These are phyloP conservation scores for Drosophila quadrilineata DNA, from an alignment of 1,140 invertebrate genomes.

Conservation along the genomic window DNA sequence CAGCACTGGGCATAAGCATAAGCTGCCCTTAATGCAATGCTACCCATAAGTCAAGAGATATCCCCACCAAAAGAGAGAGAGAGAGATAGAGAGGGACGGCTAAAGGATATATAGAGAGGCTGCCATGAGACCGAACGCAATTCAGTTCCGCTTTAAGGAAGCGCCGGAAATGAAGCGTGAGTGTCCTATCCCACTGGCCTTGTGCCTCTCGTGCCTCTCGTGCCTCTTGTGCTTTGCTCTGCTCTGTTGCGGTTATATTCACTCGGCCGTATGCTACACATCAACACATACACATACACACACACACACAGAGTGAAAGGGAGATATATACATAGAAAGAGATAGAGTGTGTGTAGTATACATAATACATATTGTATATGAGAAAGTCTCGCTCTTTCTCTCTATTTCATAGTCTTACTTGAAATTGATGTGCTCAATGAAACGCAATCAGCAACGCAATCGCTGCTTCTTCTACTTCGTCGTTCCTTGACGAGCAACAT, in stretches of 20 bases:
- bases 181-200: constrained; percentile 9
- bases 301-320: too few relatives aligned
- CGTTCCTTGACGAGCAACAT: too few relatives aligned
- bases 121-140: constrained; percentile 29
- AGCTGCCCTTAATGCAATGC: constrained; percentile 35
- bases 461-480: constrained; percentile 21
- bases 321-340: too few relatives aligned
- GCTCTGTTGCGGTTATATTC: background rate
- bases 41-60: too few relatives aligned
- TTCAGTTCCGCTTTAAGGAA: constrained; percentile 45
- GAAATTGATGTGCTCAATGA: constrained; percentile 50
- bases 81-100: too few relatives aligned
- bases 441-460: constrained; percentile 43
- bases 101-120: constrained; percentile 31
- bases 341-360: too few relatives aligned
- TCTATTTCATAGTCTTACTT: constrained; percentile 39
- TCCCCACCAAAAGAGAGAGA: too few relatives aligned
- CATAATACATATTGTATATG: too few relatives aligned
- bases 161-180: constrained; percentile 47
- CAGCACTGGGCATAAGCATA: constrained; percentile 10
- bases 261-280: constrained; percentile 29
- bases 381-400: too few relatives aligned
- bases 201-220: background rate
- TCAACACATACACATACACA: background rate
- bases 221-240: background rate